Evolutionary conservation across 2,888 invertebrate genomes (phyloP).

Genomic region (Caenorhabditis becei): DNA sequence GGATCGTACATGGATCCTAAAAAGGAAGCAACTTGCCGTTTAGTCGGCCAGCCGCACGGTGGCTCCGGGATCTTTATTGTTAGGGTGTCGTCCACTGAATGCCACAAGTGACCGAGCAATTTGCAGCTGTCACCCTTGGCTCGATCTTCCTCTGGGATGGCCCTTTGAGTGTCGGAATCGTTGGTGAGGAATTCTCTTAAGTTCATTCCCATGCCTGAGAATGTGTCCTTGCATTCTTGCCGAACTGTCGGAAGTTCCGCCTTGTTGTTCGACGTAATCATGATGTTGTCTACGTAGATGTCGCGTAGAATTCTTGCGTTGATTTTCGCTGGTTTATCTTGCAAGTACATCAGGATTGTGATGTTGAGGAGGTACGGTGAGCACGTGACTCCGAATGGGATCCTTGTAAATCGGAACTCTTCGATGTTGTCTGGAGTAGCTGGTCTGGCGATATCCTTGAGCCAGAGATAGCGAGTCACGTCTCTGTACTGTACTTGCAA

Average conservation of each 20-base stretch:
- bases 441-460: slow-evolving; percentile 49
- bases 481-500: slow-evolving; percentile 59
- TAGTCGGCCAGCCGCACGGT: slow-evolving; percentile 15
- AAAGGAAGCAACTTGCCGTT: slow-evolving; percentile 4
- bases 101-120: slow-evolving; percentile 28
- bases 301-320: no score
- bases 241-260: background rate
- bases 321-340: slow-evolving; percentile 6
- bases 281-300: slow-evolving; percentile 32
- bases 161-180: background rate
- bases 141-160: background rate
- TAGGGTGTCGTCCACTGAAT: background rate
- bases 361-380: slow-evolving; percentile 63
- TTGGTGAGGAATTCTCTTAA: slow-evolving; percentile 20
- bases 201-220: slow-evolving; percentile 22
- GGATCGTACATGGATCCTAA: slow-evolving; percentile 49
- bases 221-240: slow-evolving; percentile 7
- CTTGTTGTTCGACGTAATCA: background rate
- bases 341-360: slow-evolving; percentile 33
- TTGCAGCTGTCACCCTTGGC: background rate
- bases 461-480: slow-evolving; percentile 62
- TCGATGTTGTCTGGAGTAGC: slow-evolving; percentile 57
- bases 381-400: slow-evolving; percentile 67
- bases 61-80: slow-evolving; percentile 6
- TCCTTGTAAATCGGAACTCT: slow-evolving; percentile 53